A percentile compares a stretch with the other conserved stretches of the same genome.
phyloP scores from a whole-genome alignment of 2,888 invertebrate genomes.

The Vandiemenella viatica region DNA sequence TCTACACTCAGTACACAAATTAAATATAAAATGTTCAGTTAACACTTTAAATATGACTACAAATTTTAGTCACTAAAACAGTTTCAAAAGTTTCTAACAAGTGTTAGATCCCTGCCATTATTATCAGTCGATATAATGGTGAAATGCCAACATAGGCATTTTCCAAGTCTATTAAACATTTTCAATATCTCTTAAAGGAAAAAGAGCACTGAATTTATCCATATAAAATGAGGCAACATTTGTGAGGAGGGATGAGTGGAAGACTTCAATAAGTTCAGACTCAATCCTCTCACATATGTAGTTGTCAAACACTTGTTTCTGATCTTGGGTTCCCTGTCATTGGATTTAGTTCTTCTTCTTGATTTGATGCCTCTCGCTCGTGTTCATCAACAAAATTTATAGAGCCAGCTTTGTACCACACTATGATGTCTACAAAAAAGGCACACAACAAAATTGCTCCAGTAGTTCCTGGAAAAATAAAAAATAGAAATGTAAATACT shows the following conservation, averaged over 20 bases:
- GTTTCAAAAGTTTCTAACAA: not conserved
- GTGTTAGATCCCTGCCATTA: constrained; percentile 1
- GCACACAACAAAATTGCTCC: constrained; percentile 73
- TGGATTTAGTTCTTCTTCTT: constrained; percentile 28
- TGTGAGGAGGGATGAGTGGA: not conserved
- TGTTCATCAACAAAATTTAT: constrained; percentile 52
- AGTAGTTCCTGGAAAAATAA: constrained; percentile 52
- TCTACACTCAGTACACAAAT: too few species aligned
- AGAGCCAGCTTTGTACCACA: constrained; percentile 77
- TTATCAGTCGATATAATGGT: constrained; percentile 1
- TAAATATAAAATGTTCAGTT: too few species aligned
- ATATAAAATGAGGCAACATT: not conserved
- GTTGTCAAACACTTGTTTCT: constrained; percentile 22
- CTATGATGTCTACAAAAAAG: constrained; percentile 74
- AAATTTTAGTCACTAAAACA: too few species aligned
- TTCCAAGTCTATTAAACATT: not conserved
- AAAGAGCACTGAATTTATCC: not conserved
- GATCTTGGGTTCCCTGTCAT: constrained; percentile 28
- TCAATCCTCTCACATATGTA: not conserved
- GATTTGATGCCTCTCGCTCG: constrained; percentile 27
- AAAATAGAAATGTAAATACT: too few species aligned
- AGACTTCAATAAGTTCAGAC: not conserved
- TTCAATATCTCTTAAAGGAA: not conserved
- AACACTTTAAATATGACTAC: too few species aligned
- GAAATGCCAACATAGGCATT: not conserved